Percentiles rank a stretch among this genome's conserved stretches.
These are phyloP conservation scores for Bhutanitis thaidina DNA, from an alignment of 2,888 invertebrate genomes.

Conservation along the genomic window DNA sequence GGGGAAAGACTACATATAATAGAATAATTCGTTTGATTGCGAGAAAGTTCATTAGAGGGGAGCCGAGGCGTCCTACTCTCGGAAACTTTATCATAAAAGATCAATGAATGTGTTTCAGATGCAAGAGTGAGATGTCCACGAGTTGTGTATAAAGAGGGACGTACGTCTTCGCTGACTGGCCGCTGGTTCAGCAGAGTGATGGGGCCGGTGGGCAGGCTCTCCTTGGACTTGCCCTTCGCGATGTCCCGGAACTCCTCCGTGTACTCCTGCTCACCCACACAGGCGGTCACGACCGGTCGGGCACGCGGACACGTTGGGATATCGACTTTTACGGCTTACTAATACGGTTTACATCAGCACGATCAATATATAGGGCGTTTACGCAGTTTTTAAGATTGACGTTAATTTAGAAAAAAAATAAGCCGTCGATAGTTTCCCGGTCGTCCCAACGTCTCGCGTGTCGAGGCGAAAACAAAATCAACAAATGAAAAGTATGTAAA, in stretches of 20 bases:
- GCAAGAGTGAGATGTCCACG: conserved; percentile 16
- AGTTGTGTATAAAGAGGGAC: conserved; percentile 42
- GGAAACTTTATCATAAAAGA: no score
- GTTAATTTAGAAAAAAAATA: background rate
- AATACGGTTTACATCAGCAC: background rate
- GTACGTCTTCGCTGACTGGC: conserved; percentile 96
- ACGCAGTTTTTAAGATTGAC: background rate
- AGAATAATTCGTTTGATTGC: no score
- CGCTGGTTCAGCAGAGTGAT: conserved; percentile 97
- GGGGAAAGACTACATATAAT: no score
- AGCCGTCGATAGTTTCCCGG: background rate
- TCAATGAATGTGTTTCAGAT: no score
- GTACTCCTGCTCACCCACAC: conserved; percentile 89
- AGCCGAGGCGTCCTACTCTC: no score
- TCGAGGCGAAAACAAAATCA: conserved; percentile 62
- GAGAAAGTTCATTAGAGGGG: no score
- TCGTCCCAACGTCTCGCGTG: conserved; percentile 66
- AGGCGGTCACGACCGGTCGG: conserved; percentile 64
- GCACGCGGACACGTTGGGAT: conserved; percentile 46
- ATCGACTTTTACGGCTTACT: background rate
- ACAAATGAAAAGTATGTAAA: conserved; percentile 38
- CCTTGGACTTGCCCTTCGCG: conserved; percentile 96
- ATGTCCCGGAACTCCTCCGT: conserved; percentile 98
- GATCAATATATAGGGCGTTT: background rate
- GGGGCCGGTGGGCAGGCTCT: conserved; percentile 93